phyloP scores from a whole-genome alignment of 2,113 vertebrate species.

The Probosciger aterrimus region DNA sequence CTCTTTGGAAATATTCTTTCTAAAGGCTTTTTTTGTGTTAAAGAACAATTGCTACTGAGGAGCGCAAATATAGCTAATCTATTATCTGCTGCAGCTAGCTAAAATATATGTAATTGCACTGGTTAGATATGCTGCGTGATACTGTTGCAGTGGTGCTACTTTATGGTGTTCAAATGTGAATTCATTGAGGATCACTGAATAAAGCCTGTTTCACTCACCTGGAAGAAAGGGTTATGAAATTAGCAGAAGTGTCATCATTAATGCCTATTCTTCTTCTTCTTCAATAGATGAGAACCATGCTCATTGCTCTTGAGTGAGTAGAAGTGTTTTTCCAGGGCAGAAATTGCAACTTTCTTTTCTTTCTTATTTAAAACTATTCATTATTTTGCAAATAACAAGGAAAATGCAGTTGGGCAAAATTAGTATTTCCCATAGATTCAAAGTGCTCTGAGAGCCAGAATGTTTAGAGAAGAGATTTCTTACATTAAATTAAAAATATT shows the following conservation, averaged over 20 bases:
- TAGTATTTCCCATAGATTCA: not conserved
- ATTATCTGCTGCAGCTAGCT: not conserved
- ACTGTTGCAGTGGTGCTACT: not conserved
- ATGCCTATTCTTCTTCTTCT: conserved; percentile 1
- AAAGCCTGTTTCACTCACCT: not conserved
- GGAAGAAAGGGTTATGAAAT: not conserved
- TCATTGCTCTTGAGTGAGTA: conserved; percentile 4
- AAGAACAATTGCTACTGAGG: not conserved
- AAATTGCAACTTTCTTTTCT: not conserved
- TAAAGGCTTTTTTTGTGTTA: conserved; percentile 1
- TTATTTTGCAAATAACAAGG: not conserved
- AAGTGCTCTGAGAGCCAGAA: not conserved
- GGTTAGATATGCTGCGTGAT: not conserved
- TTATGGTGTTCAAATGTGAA: not conserved
- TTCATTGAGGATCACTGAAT: not conserved
- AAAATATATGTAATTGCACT: not conserved
- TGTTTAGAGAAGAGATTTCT: not conserved
- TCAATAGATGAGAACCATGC: not conserved
- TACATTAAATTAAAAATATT: not conserved
- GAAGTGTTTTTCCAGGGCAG: not conserved
- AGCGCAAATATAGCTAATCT: not conserved
- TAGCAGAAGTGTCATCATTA: conserved; percentile 29
- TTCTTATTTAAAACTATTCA: not conserved
- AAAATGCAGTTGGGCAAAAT: not conserved
- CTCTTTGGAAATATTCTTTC: not conserved